Conservation (phyloP, 2,888 invertebrate species). For the Acheta domesticus region DNA sequence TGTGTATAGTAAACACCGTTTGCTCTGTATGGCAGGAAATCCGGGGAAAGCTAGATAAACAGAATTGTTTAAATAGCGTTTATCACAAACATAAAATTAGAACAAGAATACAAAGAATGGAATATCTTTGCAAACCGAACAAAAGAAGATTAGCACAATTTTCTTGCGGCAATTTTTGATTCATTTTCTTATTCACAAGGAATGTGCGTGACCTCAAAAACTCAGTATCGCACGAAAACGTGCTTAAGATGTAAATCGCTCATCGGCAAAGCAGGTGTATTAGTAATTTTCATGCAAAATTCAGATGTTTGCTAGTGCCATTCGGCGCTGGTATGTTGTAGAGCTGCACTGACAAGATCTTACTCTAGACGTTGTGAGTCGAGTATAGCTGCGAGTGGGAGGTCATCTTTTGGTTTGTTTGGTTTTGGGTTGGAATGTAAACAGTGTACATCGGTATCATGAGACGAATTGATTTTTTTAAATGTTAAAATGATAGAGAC, state of each 20-base stretch:
- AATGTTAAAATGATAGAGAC: constrained; percentile 23
- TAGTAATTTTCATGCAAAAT: constrained; percentile 5
- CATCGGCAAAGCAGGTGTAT: not conserved
- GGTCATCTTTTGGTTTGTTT: constrained; percentile 20
- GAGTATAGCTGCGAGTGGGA: constrained; percentile 19
- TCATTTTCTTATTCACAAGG: too few relatives aligned
- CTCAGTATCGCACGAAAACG: too few relatives aligned
- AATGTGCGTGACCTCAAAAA: too few relatives aligned
- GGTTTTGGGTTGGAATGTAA: not conserved
- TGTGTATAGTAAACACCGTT: too few relatives aligned
- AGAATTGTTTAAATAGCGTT: too few relatives aligned
- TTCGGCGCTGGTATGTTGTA: not conserved
- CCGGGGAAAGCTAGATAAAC: too few relatives aligned
- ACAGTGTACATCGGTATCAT: not conserved
- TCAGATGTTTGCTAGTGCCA: constrained; percentile 20
- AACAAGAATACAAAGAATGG: too few relatives aligned
- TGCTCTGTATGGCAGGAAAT: too few relatives aligned
- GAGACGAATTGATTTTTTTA: constrained; percentile 18
- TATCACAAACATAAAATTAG: too few relatives aligned
- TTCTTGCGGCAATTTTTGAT: too few relatives aligned
- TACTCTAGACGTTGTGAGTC: not conserved
- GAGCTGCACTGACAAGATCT: not conserved
- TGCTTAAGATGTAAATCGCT: not conserved
- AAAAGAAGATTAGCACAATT: too few relatives aligned
- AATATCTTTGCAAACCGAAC: too few relatives aligned